These are phyloP conservation scores for Cerceris ruficornis DNA, from an alignment of 2,888 invertebrate genomes.

Conservation along the genomic window DNA sequence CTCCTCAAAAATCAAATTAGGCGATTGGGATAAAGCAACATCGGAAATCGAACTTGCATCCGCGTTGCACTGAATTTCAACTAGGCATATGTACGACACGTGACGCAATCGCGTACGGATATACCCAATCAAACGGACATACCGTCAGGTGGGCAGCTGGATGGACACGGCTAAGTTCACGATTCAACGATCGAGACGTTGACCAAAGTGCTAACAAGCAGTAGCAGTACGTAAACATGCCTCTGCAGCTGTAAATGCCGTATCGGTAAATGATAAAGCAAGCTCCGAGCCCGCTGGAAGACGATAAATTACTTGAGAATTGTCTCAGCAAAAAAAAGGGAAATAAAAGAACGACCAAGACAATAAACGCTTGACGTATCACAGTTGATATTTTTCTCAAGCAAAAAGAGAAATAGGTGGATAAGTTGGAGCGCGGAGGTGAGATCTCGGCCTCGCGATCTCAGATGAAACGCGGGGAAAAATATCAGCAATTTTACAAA, in stretches of 20 bases:
- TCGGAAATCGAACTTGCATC: background rate
- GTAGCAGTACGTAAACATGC: constrained; percentile 19
- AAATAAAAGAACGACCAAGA: background rate
- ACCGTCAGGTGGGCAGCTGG: constrained; percentile 25
- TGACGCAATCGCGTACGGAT: background rate
- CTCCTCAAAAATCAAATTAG: background rate
- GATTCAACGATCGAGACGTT: constrained; percentile 37
- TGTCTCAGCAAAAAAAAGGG: background rate
- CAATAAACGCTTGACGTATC: constrained; percentile 35
- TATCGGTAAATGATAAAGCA: background rate
- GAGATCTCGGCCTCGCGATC: constrained; percentile 56
- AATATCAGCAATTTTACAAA: constrained; percentile 73
- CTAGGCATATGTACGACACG: background rate
- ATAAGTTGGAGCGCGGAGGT: constrained; percentile 2
- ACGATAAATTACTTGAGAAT: constrained; percentile 6
- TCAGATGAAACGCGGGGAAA: constrained; percentile 59
- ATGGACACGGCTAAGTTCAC: constrained; percentile 39
- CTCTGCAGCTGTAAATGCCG: background rate
- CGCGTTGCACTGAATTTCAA: constrained; percentile 23
- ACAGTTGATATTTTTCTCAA: background rate
- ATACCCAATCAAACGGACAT: background rate
- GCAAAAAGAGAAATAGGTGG: constrained; percentile 1
- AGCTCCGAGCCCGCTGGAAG: background rate
- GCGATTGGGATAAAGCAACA: background rate
- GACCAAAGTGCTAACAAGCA: constrained; percentile 29